Evolutionary conservation across 2,888 invertebrate genomes (phyloP), one percentile per base, ranked within the genome.

Genomic region (Drosophila birchii): DNA sequence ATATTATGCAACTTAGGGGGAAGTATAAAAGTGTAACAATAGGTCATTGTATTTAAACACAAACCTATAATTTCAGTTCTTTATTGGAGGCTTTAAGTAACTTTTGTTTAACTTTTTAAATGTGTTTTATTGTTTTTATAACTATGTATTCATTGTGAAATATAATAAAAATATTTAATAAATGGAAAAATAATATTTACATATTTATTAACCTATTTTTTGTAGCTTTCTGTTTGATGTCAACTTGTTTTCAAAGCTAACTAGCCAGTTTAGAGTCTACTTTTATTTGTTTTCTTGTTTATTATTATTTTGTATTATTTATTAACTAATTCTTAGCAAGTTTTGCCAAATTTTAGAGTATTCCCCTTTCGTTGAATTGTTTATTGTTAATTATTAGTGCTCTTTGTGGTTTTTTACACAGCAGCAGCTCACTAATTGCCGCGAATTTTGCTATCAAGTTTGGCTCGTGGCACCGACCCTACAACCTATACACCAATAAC

Each of bases 381-480:
- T 14, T 18, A 20, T 9, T 38, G 12, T 16, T 51, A 51, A n/a
- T 62, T 39, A 12, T 5, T 12, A n/a, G 45, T 3, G 16, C 34
- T 39, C n/a, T 26, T 36, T 41, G 4, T 58, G 18, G 8, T 8
- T 20, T 38, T 41, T 55, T 55, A 20, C 18, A 47, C 45, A 14
- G 39, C 54, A n/a, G 47, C 47, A 20, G 1, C 47, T 41, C 68
- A 68, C 68, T 68, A 68, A 68, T 68, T 67, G 55, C 41, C 47
- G 55, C 29, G 29, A 55, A 56, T 56, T 68, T 56, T 11, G 36
- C 47, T 41, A 56, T 68, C 55, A 11, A 47, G 47, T 68, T 68
- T 68, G 68, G 68, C 55, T 68, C 68, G 69, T 68, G 69, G 69
- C 69, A 67, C 54, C 67, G 39, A 55, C 54, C 54, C 68, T 47